Percentiles rank a stretch among this genome's conserved stretches.
These are phyloP conservation scores for Danaus plexippus DNA, from an alignment of 1,140 invertebrate genomes.

Conservation along the genomic window DNA sequence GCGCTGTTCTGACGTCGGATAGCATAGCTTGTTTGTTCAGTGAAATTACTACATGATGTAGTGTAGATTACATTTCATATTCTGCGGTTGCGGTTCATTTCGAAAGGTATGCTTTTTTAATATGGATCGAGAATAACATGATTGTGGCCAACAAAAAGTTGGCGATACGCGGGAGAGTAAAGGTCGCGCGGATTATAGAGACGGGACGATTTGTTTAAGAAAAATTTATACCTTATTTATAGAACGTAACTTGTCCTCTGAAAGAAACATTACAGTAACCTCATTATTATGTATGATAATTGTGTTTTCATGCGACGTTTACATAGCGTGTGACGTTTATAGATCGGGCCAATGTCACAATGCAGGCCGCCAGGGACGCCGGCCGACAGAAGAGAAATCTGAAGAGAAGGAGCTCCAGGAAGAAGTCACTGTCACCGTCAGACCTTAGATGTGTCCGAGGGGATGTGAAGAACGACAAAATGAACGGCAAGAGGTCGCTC, in stretches of 20 bases:
- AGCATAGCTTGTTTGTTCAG: slow-evolving; percentile 43
- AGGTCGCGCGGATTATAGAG: too few species aligned
- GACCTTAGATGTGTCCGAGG: slow-evolving; percentile 58
- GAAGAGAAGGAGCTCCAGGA: slow-evolving; percentile 67
- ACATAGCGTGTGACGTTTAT: background rate
- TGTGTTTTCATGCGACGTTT: too few species aligned
- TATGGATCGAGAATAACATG: too few species aligned
- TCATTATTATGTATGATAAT: too few species aligned
- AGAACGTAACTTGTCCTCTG: too few species aligned
- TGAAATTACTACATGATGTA: slow-evolving; percentile 37
- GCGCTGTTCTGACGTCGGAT: slow-evolving; percentile 24
- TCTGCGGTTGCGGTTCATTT: slow-evolving; percentile 38
- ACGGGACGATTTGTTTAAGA: too few species aligned
- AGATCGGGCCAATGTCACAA: slow-evolving; percentile 56
- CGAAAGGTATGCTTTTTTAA: slow-evolving; percentile 34
- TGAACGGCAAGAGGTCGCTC: slow-evolving; percentile 57
- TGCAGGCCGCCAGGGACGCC: slow-evolving; percentile 60
- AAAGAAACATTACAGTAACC: too few species aligned
- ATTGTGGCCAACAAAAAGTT: too few species aligned
- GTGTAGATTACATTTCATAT: slow-evolving; percentile 35
- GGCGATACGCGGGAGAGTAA: too few species aligned
- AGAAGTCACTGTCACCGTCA: slow-evolving; percentile 70
- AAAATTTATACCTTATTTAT: too few species aligned
- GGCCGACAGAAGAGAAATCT: slow-evolving; percentile 60
- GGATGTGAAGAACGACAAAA: slow-evolving; percentile 48